Evolutionary conservation across 2,888 invertebrate species (phyloP).

Genomic region (Nematopogon swammerdamellus): DNA sequence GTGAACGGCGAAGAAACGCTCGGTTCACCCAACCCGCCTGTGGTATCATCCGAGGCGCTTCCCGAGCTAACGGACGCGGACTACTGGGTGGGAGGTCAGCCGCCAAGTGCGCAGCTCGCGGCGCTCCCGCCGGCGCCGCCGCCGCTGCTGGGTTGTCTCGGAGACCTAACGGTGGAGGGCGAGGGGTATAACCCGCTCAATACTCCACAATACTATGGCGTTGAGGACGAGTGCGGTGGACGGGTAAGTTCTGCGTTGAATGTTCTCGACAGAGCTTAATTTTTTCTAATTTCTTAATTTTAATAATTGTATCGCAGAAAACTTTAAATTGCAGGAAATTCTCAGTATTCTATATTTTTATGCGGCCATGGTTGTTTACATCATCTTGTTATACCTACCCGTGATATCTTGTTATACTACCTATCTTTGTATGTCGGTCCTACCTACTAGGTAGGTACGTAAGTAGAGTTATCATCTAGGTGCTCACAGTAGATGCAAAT

Average conservation of each 20-base stretch:
- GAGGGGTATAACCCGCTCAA: slow-evolving; percentile 71
- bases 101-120: slow-evolving; percentile 56
- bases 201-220: slow-evolving; percentile 64
- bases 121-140: slow-evolving; percentile 22
- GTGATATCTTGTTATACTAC: too few relatives aligned
- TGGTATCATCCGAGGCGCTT: slow-evolving; percentile 51
- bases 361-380: too few relatives aligned
- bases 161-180: slow-evolving; percentile 67
- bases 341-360: too few relatives aligned
- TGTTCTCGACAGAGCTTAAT: too few relatives aligned
- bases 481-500: too few relatives aligned
- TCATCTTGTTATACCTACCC: too few relatives aligned
- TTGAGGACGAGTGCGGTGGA: slow-evolving; percentile 70
- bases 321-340: too few relatives aligned
- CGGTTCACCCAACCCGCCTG: slow-evolving; percentile 64
- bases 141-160: slow-evolving; percentile 80
- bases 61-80: slow-evolving; percentile 66
- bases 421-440: too few relatives aligned
- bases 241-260: slow-evolving; percentile 42
- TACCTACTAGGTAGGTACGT: too few relatives aligned
- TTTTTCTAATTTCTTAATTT: too few relatives aligned
- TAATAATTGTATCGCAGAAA: too few relatives aligned
- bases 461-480: too few relatives aligned
- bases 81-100: slow-evolving; percentile 83
- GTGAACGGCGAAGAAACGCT: slow-evolving; percentile 67